Base-by-base conservation (phyloP, 2,888 invertebrate genomes). In the Dasypolia templi region DNA sequence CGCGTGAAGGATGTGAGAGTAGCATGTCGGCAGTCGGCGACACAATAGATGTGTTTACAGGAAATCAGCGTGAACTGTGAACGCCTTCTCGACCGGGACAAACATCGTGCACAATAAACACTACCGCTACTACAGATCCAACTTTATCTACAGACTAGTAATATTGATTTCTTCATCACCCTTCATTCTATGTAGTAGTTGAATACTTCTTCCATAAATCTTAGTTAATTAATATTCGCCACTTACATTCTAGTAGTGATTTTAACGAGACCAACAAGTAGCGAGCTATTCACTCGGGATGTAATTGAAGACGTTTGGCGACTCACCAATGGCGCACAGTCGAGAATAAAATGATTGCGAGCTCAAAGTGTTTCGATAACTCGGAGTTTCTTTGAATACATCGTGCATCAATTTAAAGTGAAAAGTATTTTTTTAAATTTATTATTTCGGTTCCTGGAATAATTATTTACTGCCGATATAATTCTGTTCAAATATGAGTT, bases 1-100 rank as follows among this genome's bases (percentile, higher is more conserved):
- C 86, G 85, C 77, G 82, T 88, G 84, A 90, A 89, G 90, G 90
- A 89, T 88, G 91, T 90, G 88, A 85, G 86, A 86, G 88, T 89
- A 88, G 91, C 91, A 89, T 89, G 90, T 90, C 90, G 88, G 85
- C 87, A 89, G 90, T 89, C 89, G 88, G 86, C 87, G 89, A 89
- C 89, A 93, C 93, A 94, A 93, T 92, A 89, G 90, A 92, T 91
- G 91, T 94, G 94, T 94, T 94, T 93, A 94, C 94, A 94, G 92
- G 92, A 93, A 93, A 91, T 89, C 93, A 90, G 90, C 84, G 87
- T 85, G 89, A 89, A 89, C 87, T 87, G 89, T 85, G 88, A 89
- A 89, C 88, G 91, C 88, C 88, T 89, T 87, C 88, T 75, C 79
- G 79, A 64, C 79, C 77, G 80, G 77, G 70, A 55, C 87, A 92